Percentiles rank a stretch among this genome's conserved stretches.
Conservation (phyloP, 1,140 invertebrate genomes). For the Caenorhabditis briggsae region DNA sequence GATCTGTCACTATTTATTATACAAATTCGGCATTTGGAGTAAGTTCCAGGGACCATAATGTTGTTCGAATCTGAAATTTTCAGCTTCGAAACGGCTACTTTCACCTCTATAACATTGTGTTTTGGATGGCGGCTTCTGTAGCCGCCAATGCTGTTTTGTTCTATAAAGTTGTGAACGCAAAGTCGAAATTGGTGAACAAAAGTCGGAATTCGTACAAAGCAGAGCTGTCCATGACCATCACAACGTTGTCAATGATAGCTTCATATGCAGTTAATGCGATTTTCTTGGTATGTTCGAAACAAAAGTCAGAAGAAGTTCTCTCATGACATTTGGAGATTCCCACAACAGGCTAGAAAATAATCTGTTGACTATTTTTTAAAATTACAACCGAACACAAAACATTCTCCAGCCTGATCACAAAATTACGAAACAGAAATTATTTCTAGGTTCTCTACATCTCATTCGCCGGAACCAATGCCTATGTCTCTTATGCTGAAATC, state of each 20-base stretch:
- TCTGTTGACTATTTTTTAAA: too few species aligned
- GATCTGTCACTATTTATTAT: slow-evolving; percentile 6
- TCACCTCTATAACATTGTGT: neutral
- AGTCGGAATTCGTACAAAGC: slow-evolving; percentile 7
- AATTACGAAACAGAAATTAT: neutral
- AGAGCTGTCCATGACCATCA: neutral
- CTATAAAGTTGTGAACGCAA: slow-evolving; percentile 5
- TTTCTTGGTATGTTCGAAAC: slow-evolving; percentile 1
- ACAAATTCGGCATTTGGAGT: slow-evolving; percentile 21
- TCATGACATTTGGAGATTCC: too few species aligned
- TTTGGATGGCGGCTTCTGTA: slow-evolving; percentile 2
- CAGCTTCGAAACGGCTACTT: slow-evolving; percentile 5
- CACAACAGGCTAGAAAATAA: too few species aligned
- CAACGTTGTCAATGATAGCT: slow-evolving; percentile 5
- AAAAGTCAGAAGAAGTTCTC: too few species aligned
- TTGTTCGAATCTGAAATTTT: neutral
- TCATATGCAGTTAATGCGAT: neutral
- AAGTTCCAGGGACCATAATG: too few species aligned
- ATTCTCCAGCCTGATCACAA: neutral
- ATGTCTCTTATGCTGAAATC: neutral
- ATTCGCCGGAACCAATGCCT: neutral
- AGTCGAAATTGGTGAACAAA: slow-evolving; percentile 4
- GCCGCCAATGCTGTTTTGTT: neutral
- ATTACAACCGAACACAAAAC: too few species aligned
- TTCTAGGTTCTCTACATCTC: neutral